These are phyloP conservation scores for Thalpophila matura DNA, from an alignment of 2,888 invertebrate genomes.

Conservation along the genomic window DNA sequence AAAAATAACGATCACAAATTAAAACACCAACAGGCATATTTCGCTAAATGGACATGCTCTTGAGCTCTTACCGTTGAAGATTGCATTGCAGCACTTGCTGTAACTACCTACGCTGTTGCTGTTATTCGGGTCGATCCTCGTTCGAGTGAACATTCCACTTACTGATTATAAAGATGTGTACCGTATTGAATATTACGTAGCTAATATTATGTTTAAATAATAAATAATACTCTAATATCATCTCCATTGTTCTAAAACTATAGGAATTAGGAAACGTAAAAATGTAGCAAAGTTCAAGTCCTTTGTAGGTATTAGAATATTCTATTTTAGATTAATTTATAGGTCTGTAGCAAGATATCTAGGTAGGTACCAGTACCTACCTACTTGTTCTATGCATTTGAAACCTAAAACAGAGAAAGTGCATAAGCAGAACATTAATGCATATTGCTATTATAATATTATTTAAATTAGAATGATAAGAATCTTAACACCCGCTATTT, in stretches of 20 bases:
- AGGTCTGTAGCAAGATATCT: neutral
- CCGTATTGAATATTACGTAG: constrained; percentile 9
- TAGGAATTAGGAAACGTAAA: no score
- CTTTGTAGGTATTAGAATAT: constrained; percentile 1
- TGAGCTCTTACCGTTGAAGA: constrained; percentile 51
- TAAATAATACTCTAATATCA: no score
- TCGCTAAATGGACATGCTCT: constrained; percentile 64
- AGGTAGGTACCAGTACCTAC: no score
- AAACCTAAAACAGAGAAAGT: constrained; percentile 58
- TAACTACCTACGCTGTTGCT: constrained; percentile 33
- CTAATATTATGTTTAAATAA: neutral
- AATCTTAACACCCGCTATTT: constrained; percentile 72
- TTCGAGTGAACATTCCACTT: constrained; percentile 28
- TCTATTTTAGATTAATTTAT: neutral
- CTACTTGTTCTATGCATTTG: constrained; percentile 18
- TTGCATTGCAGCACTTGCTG: constrained; percentile 48
- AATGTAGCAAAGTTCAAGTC: neutral
- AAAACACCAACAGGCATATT: constrained; percentile 62
- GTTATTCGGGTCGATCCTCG: constrained; percentile 46
- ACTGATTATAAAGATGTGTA: constrained; percentile 14
- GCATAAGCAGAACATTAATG: constrained; percentile 36
- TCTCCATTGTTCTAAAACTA: neutral
- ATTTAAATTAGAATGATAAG: constrained; percentile 78
- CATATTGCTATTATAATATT: constrained; percentile 67
- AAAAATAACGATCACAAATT: constrained; percentile 77